A percentile compares a stretch with the other conserved stretches of the same genome.
phyloP scores from a whole-genome alignment of 2,888 invertebrate species.

The Scaptodrosophila latifasciaeformis region DNA sequence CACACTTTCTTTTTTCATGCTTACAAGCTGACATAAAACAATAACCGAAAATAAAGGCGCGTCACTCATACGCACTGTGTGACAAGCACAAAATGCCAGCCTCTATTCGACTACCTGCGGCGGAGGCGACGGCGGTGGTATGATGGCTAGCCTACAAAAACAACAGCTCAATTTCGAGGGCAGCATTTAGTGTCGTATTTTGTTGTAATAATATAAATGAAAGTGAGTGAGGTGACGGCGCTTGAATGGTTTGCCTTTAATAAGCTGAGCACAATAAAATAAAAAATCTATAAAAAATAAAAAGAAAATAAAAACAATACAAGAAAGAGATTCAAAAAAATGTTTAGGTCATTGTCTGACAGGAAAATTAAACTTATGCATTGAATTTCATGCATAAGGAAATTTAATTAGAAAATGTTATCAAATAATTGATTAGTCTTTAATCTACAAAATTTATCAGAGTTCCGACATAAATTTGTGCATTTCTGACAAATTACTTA shows the following conservation, averaged over 20 bases:
- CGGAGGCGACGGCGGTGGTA: too few relatives aligned
- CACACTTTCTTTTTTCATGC: slow-evolving; percentile 52
- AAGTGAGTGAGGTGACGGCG: slow-evolving; percentile 48
- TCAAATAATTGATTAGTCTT: too few relatives aligned
- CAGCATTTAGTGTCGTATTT: slow-evolving; percentile 64
- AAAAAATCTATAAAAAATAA: slow-evolving; percentile 36
- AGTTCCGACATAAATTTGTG: too few relatives aligned
- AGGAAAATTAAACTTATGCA: too few relatives aligned
- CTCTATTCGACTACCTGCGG: slow-evolving; percentile 36
- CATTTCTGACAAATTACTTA: too few relatives aligned
- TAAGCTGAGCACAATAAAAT: slow-evolving; percentile 45
- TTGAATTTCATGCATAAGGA: too few relatives aligned
- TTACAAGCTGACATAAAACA: slow-evolving; percentile 50
- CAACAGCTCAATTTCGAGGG: slow-evolving; percentile 34
- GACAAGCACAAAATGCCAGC: slow-evolving; percentile 48
- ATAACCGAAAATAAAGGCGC: slow-evolving; percentile 65
- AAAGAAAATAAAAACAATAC: slow-evolving; percentile 7
- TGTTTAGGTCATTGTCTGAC: slow-evolving; percentile 7
- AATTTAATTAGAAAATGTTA: too few relatives aligned
- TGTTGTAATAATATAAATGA: slow-evolving; percentile 69
- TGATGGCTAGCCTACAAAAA: slow-evolving; percentile 19
- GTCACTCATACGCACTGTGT: slow-evolving; percentile 69
- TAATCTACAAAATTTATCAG: too few relatives aligned
- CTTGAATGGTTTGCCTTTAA: slow-evolving; percentile 57
- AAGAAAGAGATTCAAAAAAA: too few relatives aligned